Evolutionary conservation across 2,113 vertebrate genomes (phyloP).

Genomic region (Myrmecophaga tridactyla): DNA sequence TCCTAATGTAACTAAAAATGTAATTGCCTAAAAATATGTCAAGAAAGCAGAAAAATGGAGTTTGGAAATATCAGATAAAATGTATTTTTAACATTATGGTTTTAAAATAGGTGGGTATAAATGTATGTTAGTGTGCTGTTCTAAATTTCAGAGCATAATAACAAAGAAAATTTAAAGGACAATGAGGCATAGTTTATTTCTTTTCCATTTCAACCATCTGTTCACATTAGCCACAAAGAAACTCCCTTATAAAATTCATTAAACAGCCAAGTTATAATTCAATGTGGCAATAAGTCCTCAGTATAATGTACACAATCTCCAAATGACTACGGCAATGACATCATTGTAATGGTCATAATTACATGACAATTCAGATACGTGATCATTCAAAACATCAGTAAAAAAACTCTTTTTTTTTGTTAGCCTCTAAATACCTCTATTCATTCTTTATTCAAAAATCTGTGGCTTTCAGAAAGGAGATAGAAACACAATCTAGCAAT

Average conservation of each 20-base stretch:
- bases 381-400: slow-evolving; percentile 70
- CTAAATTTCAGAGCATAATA: slow-evolving; percentile 47
- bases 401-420: slow-evolving; percentile 67
- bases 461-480: slow-evolving; percentile 55
- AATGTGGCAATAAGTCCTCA: slow-evolving; percentile 66
- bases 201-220: slow-evolving; percentile 72
- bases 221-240: slow-evolving; percentile 74
- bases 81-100: slow-evolving; percentile 32
- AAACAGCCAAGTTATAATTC: slow-evolving; percentile 67
- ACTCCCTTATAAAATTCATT: slow-evolving; percentile 71
- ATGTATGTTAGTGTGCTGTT: slow-evolving; percentile 5
- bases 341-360: slow-evolving; percentile 71
- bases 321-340: slow-evolving; percentile 67
- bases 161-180: slow-evolving; percentile 63
- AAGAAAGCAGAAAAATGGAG: not conserved
- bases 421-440: slow-evolving; percentile 69
- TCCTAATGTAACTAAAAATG: not conserved
- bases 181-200: slow-evolving; percentile 72
- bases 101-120: slow-evolving; percentile 36
- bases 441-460: slow-evolving; percentile 68
- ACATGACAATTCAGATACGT: slow-evolving; percentile 68
- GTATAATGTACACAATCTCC: slow-evolving; percentile 57
- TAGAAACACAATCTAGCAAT: not conserved
- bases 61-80: slow-evolving; percentile 23
- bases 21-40: not conserved